Conservation (phyloP, 2,797 vertebrate species). For the Morus bassanus region DNA sequence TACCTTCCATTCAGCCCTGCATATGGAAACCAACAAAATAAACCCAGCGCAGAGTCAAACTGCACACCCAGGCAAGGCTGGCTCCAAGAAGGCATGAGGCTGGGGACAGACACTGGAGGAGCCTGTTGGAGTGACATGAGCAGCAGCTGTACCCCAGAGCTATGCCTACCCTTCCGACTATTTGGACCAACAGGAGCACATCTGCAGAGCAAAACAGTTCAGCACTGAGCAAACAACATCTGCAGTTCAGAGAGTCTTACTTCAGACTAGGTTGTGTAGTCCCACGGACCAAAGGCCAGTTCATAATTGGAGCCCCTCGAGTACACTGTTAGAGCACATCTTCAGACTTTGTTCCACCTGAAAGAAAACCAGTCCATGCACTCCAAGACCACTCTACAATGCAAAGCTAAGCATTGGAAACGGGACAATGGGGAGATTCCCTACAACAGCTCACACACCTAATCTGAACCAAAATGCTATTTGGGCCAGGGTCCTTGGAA, state of each 20-base stretch:
- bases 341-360: not conserved
- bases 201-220: not conserved
- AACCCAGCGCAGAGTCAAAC: not conserved
- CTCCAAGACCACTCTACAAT: not conserved
- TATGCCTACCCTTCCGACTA: not conserved
- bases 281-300: not conserved
- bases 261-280: not conserved
- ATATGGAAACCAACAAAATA: not conserved
- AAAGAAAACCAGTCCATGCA: not conserved
- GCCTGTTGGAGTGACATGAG: not conserved
- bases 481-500: not conserved
- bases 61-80: not conserved
- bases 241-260: not conserved
- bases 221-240: not conserved
- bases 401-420: not conserved
- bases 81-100: not conserved
- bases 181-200: not conserved
- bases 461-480: not conserved
- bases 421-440: not conserved
- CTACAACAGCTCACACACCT: not conserved
- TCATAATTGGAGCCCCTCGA: rapidly evolving
- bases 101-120: not conserved
- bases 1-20: not conserved
- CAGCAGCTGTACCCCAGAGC: not conserved
- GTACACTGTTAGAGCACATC: not conserved